Conservation (phyloP, 1,140 invertebrate genomes). For the Leptinotarsa lineolata region DNA sequence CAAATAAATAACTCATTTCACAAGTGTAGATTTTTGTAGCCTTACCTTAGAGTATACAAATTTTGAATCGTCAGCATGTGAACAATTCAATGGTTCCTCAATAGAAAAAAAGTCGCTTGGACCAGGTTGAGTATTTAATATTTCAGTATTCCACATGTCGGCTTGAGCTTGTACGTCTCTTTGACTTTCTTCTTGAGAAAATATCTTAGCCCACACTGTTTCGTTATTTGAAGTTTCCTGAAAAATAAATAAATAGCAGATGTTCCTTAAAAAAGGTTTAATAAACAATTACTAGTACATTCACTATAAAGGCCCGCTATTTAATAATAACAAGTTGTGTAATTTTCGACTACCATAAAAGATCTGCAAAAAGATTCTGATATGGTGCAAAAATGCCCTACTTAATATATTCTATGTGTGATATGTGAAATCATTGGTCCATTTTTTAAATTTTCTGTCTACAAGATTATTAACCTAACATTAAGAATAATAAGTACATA, state of each 20-base stretch:
- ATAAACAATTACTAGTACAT: slow-evolving; percentile 10
- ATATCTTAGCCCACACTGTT: slow-evolving; percentile 51
- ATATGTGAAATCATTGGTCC: too few species aligned
- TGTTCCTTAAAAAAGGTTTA: background rate
- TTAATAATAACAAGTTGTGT: slow-evolving; percentile 23
- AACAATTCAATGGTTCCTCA: slow-evolving; percentile 63
- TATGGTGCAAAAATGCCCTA: too few species aligned
- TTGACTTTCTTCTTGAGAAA: slow-evolving; percentile 45
- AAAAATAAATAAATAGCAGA: slow-evolving; percentile 19
- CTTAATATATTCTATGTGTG: too few species aligned
- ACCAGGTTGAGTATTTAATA: slow-evolving; percentile 32
- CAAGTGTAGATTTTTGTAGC: too few species aligned
- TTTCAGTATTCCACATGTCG: slow-evolving; percentile 30
- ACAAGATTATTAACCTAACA: too few species aligned
- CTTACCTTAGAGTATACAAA: slow-evolving; percentile 70
- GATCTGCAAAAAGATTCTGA: too few species aligned
- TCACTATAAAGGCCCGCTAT: background rate
- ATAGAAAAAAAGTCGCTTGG: slow-evolving; percentile 43
- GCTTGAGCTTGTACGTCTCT: slow-evolving; percentile 33
- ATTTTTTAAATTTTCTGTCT: too few species aligned
- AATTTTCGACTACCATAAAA: background rate
- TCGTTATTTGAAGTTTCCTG: slow-evolving; percentile 43
- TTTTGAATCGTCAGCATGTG: slow-evolving; percentile 67
- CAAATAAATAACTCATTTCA: too few species aligned
- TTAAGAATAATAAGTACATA: too few species aligned